Conservation (phyloP, 2,888 invertebrate genomes). For the Callinectes sapidus region DNA sequence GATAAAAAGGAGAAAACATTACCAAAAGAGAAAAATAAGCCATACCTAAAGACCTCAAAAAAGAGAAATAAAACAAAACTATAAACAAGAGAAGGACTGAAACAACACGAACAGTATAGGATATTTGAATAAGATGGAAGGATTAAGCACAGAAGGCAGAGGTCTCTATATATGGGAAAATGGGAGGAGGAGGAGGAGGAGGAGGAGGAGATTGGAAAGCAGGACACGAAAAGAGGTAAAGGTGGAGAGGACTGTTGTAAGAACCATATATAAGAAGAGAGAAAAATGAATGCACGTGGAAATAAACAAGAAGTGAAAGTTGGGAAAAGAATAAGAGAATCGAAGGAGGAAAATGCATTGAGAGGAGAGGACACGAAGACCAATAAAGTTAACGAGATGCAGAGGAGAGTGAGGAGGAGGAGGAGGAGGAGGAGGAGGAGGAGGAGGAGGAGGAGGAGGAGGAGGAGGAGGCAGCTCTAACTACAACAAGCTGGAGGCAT, state of each 20-base stretch:
- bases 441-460: constrained; percentile 1
- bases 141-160: too few relatives aligned
- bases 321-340: neutral
- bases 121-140: too few relatives aligned
- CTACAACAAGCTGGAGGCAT: neutral
- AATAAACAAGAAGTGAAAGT: neutral
- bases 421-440: neutral
- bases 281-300: neutral
- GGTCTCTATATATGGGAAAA: neutral
- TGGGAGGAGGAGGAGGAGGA: neutral
- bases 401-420: neutral
- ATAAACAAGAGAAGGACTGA: neutral
- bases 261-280: neutral
- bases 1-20: too few relatives aligned
- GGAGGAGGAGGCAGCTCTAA: neutral
- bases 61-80: neutral
- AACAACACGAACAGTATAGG: neutral
- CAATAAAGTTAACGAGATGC: neutral
- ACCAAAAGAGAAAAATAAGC: too few relatives aligned
- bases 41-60: too few relatives aligned
- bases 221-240: neutral
- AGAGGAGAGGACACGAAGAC: neutral
- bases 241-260: neutral
- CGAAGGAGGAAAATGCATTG: neutral
- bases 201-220: neutral